These are phyloP conservation scores for Chromoteleia sp. DNA, from an alignment of 2,888 invertebrate genomes.

Conservation along the genomic window DNA sequence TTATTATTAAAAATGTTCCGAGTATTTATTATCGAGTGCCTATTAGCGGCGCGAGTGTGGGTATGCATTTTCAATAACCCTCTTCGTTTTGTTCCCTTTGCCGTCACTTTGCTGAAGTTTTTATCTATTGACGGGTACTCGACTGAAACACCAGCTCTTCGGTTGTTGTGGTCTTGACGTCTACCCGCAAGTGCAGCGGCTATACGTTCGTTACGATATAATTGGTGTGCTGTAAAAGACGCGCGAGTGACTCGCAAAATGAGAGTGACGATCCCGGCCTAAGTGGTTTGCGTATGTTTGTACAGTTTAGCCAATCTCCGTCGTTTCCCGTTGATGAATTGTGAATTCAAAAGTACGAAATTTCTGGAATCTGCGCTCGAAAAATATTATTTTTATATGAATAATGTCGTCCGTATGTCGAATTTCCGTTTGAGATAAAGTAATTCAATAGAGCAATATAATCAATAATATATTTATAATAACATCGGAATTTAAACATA, in stretches of 20 bases:
- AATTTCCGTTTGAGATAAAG: too few relatives aligned
- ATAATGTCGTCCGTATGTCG: too few relatives aligned
- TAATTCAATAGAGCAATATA: too few relatives aligned
- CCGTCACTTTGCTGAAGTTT: slow-evolving; percentile 43
- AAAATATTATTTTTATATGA: too few relatives aligned
- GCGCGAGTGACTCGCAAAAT: slow-evolving; percentile 51
- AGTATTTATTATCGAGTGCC: slow-evolving; percentile 7
- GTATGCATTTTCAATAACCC: slow-evolving; percentile 47
- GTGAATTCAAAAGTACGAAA: too few relatives aligned
- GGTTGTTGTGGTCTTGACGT: slow-evolving; percentile 54
- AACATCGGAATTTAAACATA: too few relatives aligned
- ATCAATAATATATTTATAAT: too few relatives aligned
- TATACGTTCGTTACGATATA: slow-evolving; percentile 38
- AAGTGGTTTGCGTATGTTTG: slow-evolving; percentile 36
- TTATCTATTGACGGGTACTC: slow-evolving; percentile 49
- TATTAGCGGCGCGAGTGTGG: slow-evolving; percentile 8
- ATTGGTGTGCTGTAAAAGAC: slow-evolving; percentile 56
- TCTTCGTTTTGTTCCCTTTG: slow-evolving; percentile 25
- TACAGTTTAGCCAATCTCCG: slow-evolving; percentile 22
- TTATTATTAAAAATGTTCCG: slow-evolving; percentile 24
- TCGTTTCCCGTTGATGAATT: too few relatives aligned
- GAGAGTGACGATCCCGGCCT: slow-evolving; percentile 33
- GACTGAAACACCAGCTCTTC: slow-evolving; percentile 36
- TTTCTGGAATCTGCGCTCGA: too few relatives aligned
- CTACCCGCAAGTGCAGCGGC: slow-evolving; percentile 26